phyloP scores from a whole-genome alignment of 2,888 invertebrate species.

The Tineola bisselliella region DNA sequence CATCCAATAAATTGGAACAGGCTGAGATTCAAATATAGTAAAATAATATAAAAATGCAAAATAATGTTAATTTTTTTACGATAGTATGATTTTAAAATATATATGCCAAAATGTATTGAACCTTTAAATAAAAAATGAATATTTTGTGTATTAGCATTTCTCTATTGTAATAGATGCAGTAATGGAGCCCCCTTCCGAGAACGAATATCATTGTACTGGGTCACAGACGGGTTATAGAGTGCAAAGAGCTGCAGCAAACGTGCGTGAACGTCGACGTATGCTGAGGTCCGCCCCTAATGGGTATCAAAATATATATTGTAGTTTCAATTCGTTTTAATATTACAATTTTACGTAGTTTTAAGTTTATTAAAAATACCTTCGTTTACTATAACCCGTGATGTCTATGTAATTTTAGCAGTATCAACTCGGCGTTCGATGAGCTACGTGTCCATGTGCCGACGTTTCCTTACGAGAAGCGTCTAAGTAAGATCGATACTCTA shows the following conservation, averaged over 20 bases:
- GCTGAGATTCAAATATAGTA: too few relatives aligned
- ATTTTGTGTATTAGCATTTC: not conserved
- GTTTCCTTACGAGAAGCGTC: conserved; percentile 97
- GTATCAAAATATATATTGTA: conserved; percentile 55
- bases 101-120: too few relatives aligned
- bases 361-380: too few relatives aligned
- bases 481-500: conserved; percentile 98
- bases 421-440: conserved; percentile 99
- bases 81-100: too few relatives aligned
- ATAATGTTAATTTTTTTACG: too few relatives aligned
- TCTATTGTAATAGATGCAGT: conserved; percentile 33
- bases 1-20: too few relatives aligned
- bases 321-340: conserved; percentile 14
- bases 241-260: conserved; percentile 93
- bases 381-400: not conserved
- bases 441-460: conserved; percentile 97
- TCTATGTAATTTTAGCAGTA: conserved; percentile 80
- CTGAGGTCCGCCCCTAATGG: conserved; percentile 94
- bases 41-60: too few relatives aligned
- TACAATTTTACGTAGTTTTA: not conserved
- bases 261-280: conserved; percentile 97
- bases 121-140: too few relatives aligned
- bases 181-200: conserved; percentile 59
- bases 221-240: conserved; percentile 79
- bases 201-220: conserved; percentile 70